phyloP scores from a whole-genome alignment of 2,888 invertebrate species.

The Gymnoscelis rufifasciata region DNA sequence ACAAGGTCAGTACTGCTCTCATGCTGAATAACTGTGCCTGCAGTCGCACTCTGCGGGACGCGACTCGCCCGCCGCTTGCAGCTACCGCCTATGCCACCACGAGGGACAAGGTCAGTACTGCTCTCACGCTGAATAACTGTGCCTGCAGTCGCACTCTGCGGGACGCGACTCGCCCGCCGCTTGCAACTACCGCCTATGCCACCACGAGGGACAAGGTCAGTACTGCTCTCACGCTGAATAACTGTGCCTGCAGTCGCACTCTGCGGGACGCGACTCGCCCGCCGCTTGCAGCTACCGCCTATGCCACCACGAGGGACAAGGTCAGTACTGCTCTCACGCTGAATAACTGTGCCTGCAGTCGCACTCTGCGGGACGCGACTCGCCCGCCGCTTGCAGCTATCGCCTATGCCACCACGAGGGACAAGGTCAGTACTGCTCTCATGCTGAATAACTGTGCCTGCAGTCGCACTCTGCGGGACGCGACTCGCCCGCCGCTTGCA shows the following conservation, averaged over 20 bases:
- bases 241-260: too few relatives aligned
- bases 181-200: slow-evolving; percentile 75
- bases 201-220: slow-evolving; percentile 72
- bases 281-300: slow-evolving; percentile 74
- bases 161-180: slow-evolving; percentile 64
- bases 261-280: slow-evolving; percentile 60
- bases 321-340: slow-evolving; percentile 31
- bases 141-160: slow-evolving; percentile 8
- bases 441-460: too few relatives aligned
- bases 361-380: slow-evolving; percentile 50
- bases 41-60: slow-evolving; percentile 37
- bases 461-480: slow-evolving; percentile 37
- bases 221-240: neutral
- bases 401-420: slow-evolving; percentile 74
- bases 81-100: slow-evolving; percentile 75
- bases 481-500: slow-evolving; percentile 67
- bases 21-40: too few relatives aligned
- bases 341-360: too few relatives aligned
- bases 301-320: slow-evolving; percentile 73
- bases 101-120: slow-evolving; percentile 63
- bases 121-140: too few relatives aligned
- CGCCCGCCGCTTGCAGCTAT: slow-evolving; percentile 73
- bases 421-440: slow-evolving; percentile 48
- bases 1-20: slow-evolving; percentile 48
- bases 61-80: slow-evolving; percentile 67